Base-by-base conservation (phyloP, 2,888 invertebrate species). In the Platycheirus albimanus region DNA sequence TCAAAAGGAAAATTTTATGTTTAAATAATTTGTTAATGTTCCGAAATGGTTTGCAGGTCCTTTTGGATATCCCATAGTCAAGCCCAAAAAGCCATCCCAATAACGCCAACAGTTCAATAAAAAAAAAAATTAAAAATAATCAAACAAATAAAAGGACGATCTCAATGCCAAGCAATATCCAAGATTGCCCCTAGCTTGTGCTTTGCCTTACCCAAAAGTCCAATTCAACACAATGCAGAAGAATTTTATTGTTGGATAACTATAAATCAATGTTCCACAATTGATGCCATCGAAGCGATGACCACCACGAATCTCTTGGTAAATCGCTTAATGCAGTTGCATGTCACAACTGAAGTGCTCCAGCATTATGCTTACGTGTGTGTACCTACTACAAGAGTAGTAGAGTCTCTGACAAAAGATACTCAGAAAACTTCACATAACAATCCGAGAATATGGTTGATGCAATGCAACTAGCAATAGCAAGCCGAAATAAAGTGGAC, bases 221-320 rank as follows among this genome's bases (percentile, higher is more conserved):
- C 1, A 8, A 33, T 7, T 33, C n/a, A 54, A 45, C 20, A 63
- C 45, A 81, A 70, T 81, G 76, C 80, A 61, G 71, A 33, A 52
- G 70, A 51, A 81, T 71, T 58, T 66, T 76, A 76, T 81, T 64
- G 66, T 76, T 61, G 76, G 52, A 70, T 52, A 66, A 61, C 75
- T 76, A 81, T 61, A 75, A 75, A 64, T 75, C 41, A 61, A 24
- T 61, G 58, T 45, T 33, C 36, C 58, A 71, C 80, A 80, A 76
- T 54, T 66, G 52, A 67, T 69, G 49, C 36, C 54, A 69, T 69
- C 61, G 51, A 51, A 61, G 58, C 41, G 15, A 24, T 43, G 30
- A 19, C 30, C 41, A 41, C 20, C 28, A 20, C 20, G 30, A 4
- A 20, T 36, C 41, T 47, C 54, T 11, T 51, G 36, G 54, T 24